Evolutionary conservation across 2,797 vertebrate genomes (phyloP).

Genomic region (Eremophila alpestris): DNA sequence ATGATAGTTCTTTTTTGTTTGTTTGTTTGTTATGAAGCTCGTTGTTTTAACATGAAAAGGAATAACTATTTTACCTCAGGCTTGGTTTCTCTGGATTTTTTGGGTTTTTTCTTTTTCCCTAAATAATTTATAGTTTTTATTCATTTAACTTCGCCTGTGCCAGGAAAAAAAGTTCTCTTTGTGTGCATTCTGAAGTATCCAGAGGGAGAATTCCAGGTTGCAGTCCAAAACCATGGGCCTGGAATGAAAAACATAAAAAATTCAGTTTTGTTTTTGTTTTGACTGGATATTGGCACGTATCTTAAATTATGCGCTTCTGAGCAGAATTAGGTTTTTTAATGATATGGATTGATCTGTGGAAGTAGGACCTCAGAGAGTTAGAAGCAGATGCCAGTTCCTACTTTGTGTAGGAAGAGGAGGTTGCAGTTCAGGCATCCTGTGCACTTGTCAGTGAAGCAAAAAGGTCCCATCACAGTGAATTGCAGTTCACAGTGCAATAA

Average conservation of each 20-base stretch:
- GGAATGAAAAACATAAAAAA: background rate
- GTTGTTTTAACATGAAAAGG: background rate
- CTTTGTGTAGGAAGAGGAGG: background rate
- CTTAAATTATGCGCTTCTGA: background rate
- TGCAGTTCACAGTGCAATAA: background rate
- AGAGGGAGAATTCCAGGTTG: background rate
- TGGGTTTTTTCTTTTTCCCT: rapidly evolving
- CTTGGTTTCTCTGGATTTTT: background rate
- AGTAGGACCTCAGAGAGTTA: background rate
- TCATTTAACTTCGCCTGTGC: background rate
- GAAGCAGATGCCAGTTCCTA: background rate
- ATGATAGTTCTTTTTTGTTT: background rate
- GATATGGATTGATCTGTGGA: background rate
- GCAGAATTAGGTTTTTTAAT: background rate
- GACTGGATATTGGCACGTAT: background rate
- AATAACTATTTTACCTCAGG: background rate
- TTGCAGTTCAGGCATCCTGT: background rate
- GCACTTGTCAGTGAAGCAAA: background rate
- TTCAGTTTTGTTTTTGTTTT: background rate
- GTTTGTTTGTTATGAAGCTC: background rate
- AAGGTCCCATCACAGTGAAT: background rate
- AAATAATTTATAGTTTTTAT: background rate
- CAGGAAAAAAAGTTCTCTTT: background rate
- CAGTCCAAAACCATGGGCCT: background rate
- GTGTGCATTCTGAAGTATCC: background rate